A percentile compares a stretch with the other conserved stretches of the same genome.
phyloP scores from a whole-genome alignment of 2,113 vertebrate species.

The Eulemur rufifrons region DNA sequence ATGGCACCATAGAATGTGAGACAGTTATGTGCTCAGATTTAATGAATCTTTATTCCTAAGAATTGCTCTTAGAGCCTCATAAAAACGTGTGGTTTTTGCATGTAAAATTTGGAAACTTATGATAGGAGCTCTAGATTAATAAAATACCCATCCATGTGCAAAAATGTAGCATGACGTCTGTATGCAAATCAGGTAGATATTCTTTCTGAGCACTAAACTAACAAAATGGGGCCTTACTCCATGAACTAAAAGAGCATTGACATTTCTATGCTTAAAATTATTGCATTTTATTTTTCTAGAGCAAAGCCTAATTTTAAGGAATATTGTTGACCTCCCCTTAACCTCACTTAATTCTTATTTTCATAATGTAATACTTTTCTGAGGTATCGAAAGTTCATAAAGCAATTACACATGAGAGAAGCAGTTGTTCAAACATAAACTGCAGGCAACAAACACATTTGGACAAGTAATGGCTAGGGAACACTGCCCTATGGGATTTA shows the following conservation, averaged over 20 bases:
- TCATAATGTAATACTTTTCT: not conserved
- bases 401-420: not conserved
- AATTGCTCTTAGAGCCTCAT: not conserved
- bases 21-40: not conserved
- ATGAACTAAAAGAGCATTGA: not conserved
- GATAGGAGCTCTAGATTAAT: not conserved
- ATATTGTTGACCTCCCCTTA: not conserved
- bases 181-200: not conserved
- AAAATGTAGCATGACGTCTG: not conserved
- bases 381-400: not conserved
- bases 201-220: not conserved
- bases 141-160: not conserved
- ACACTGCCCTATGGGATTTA: not conserved
- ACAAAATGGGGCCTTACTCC: not conserved
- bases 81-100: not conserved
- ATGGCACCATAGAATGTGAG: not conserved
- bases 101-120: not conserved
- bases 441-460: not conserved
- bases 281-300: not conserved
- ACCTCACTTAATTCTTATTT: not conserved
- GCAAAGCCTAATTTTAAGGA: not conserved
- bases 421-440: not conserved
- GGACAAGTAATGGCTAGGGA: not conserved
- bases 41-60: not conserved
- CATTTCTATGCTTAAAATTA: not conserved